Base-by-base conservation (phyloP, 2,797 vertebrate species). In the Notoglanidium macrostoma region DNA sequence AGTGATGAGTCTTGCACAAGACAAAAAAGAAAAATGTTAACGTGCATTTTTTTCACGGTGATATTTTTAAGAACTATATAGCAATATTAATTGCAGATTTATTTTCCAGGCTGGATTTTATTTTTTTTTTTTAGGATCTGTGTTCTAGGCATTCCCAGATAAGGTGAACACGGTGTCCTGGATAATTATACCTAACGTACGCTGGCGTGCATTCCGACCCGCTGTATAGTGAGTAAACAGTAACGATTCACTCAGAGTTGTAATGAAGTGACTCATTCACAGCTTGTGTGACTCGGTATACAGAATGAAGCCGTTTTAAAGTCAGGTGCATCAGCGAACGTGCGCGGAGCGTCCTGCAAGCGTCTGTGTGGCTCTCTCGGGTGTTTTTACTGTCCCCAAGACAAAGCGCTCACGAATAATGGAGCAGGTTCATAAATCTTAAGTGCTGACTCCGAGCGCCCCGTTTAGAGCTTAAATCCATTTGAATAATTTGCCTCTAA, bases 401-500 rank as follows among this genome's bases (percentile, higher is more conserved):
- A 92, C 87, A 90, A 90, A 90, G 87, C 80, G 88, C 88, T 89
- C 65, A 54, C 40, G 70, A 91, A 90, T 90, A 92, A 88, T 83
- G 85, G 88, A 88, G 88, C 57, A 86, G 88, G 87, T 91, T 86
- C 83, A 91, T 91, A 88, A 91, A 91, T 91, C 89, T 92, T 84
- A 85, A 55, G 35, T 70, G 83, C 85, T 85, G 90, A 90, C 87
- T 90, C 82, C 26, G 82, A 88, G 85, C 55, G 54, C 35, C 61
- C 32, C 65, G 79, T 90, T 88, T 89, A 77, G 77, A 79, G 46
- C 85, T 87, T 88, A 89, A 92, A 91, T 88, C 87, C 55, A 35
- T 80, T 90, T 91, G 89, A 89, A 90, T 92, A 91, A 92, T 90
- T 91, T 90, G 84, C 74, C 76, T 87, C 85, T 91, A 91, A 93